These are phyloP conservation scores for Amiota mariae DNA, from an alignment of 2,888 invertebrate genomes.

Conservation along the genomic window DNA sequence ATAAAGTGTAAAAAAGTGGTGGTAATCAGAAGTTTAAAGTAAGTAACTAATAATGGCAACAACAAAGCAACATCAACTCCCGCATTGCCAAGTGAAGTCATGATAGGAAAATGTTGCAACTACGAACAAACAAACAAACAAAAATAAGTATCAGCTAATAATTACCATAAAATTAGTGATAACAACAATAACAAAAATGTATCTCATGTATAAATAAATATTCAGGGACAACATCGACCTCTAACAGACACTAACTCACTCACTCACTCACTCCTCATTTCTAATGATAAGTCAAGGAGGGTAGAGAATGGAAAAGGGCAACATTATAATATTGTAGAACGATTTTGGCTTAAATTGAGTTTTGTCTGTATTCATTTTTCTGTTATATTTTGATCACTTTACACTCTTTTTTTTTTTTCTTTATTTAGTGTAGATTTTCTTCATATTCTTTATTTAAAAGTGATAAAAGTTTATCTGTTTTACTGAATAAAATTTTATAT, in stretches of 20 bases:
- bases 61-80: slow-evolving; percentile 33
- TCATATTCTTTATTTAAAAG: slow-evolving; percentile 34
- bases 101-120: slow-evolving; percentile 9
- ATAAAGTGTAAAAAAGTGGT: not conserved
- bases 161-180: slow-evolving; percentile 70
- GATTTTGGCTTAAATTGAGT: not conserved
- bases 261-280: no score
- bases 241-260: no score
- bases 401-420: slow-evolving; percentile 2
- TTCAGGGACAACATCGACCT: slow-evolving; percentile 34
- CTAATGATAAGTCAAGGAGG: not conserved
- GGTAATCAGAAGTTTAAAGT: no score
- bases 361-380: not conserved
- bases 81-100: slow-evolving; percentile 34
- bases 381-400: not conserved
- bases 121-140: not conserved
- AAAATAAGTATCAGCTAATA: slow-evolving; percentile 54
- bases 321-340: slow-evolving; percentile 8
- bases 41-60: slow-evolving; percentile 24
- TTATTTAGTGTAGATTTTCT: slow-evolving; percentile 3
- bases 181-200: slow-evolving; percentile 49
- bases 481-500: slow-evolving; percentile 44
- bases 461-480: slow-evolving; percentile 63
- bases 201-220: slow-evolving; percentile 32
- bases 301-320: not conserved